Evolutionary conservation across 2,113 vertebrate species (phyloP), one percentile per base, ranked within the genome.

Genomic region (Strix uralensis): DNA sequence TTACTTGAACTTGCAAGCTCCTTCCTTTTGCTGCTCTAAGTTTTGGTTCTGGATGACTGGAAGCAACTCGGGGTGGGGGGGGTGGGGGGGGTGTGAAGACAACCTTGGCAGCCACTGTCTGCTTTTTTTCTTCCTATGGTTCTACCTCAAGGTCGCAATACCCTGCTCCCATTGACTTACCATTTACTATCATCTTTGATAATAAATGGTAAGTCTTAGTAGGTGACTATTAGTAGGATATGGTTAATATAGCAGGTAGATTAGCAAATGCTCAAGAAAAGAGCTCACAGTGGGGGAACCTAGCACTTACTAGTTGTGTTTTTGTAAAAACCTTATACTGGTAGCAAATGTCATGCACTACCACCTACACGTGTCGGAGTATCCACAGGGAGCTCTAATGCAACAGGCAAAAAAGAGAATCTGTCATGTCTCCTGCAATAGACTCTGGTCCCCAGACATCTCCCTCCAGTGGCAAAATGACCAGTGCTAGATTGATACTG

Each of bases 281-380:
- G 63, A 46, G 9, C 13, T 51, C 19, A 7, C 0, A 0, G 16
- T 11, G 19, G 34, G 25, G 22, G 7, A 91, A 59, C 29, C 7
- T 23, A 36, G 14, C 19, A 16, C 10, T 62, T 61, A 26, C 0
- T 51, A 14, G 7, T 32, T 63, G 27, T 67, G 18, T 34, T 51
- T 80, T 69, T 51, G 18, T 42, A 51, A 47, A 61, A 61, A 36
- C 38, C 25, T 70, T 58, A 40, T 26, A 51, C 36, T 58, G 25
- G 18, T 73, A 58, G 42, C 14, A 69, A 51, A 63, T 62, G 25
- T n/a, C 38, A n/a, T 19, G 23, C 11, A 7, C 88, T 70, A 52
- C 30, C 12, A 52, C 30, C 14, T 40, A 23, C 5, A 38, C 5
- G 7, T 69, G 15, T 57, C 51, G 17, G 47, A 62, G 34, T 79